phyloP scores from a whole-genome alignment of 2,113 vertebrate genomes.

The Pangasianodon gigas region DNA sequence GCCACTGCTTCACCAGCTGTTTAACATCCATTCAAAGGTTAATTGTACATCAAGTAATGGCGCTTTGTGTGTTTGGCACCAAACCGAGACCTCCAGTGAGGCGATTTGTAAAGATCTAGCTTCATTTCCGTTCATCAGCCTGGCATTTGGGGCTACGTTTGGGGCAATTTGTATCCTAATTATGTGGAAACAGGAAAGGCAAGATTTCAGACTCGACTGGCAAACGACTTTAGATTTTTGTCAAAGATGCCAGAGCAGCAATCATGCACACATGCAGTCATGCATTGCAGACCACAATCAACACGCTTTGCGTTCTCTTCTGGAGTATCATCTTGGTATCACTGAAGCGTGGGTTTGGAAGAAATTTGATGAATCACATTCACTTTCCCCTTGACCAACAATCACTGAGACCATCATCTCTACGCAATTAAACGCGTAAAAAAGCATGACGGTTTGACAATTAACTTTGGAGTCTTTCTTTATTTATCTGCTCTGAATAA shows the following conservation, averaged over 20 bases:
- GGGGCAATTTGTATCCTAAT: slow-evolving; percentile 40
- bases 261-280: slow-evolving; percentile 34
- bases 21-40: slow-evolving; percentile 46
- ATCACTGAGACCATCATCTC: not conserved
- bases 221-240: slow-evolving; percentile 40
- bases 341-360: not conserved
- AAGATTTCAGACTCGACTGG: slow-evolving; percentile 3
- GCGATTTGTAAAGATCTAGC: slow-evolving; percentile 33
- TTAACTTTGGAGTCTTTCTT: not conserved
- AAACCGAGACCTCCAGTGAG: not conserved
- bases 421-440: not conserved
- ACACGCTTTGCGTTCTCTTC: not conserved
- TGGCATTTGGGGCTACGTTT: slow-evolving; percentile 34
- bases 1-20: slow-evolving; percentile 10
- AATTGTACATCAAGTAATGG: slow-evolving; percentile 28
- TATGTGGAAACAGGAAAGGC: slow-evolving; percentile 23
- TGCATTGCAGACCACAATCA: slow-evolving; percentile 31
- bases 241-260: slow-evolving; percentile 21
- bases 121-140: slow-evolving; percentile 31
- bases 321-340: not conserved
- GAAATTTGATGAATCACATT: slow-evolving; percentile 5
- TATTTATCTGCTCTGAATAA: slow-evolving; percentile 28
- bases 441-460: not conserved
- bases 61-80: slow-evolving; percentile 3
- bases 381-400: not conserved